These are phyloP conservation scores for Macaca nemestrina DNA, from an alignment of 2,113 vertebrate species.

Conservation along the genomic window DNA sequence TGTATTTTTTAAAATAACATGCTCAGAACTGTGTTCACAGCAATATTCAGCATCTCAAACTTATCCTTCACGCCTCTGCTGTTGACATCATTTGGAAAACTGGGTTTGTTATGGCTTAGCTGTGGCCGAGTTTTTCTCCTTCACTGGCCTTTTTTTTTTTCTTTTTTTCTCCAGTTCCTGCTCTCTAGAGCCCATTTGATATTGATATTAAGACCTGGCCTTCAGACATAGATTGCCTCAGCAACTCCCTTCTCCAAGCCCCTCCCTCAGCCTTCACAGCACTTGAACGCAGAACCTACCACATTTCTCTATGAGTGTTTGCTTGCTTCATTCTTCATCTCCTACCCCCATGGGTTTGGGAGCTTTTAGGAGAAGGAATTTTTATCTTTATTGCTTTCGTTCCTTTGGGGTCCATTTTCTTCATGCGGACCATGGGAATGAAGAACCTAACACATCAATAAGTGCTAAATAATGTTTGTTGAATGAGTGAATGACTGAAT, in stretches of 20 bases:
- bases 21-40: not conserved
- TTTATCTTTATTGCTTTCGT: not conserved
- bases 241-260: not conserved
- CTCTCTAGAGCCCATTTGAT: conserved; percentile 1
- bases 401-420: not conserved
- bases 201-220: not conserved
- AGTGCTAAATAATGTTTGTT: not conserved
- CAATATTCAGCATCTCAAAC: not conserved
- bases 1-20: not conserved
- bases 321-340: not conserved
- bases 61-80: not conserved
- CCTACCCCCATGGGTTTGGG: not conserved
- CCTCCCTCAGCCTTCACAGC: not conserved
- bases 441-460: not conserved
- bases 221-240: not conserved
- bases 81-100: conserved; percentile 12
- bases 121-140: conserved; percentile 33
- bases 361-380: not conserved
- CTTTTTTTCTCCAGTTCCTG: not conserved
- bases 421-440: not conserved
- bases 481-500: not conserved
- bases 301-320: not conserved
- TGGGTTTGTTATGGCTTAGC: conserved; percentile 17
- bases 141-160: not conserved
- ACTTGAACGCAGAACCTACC: not conserved